Base-by-base conservation (phyloP, 2,888 invertebrate species). In the Dexiosoma caninum region DNA sequence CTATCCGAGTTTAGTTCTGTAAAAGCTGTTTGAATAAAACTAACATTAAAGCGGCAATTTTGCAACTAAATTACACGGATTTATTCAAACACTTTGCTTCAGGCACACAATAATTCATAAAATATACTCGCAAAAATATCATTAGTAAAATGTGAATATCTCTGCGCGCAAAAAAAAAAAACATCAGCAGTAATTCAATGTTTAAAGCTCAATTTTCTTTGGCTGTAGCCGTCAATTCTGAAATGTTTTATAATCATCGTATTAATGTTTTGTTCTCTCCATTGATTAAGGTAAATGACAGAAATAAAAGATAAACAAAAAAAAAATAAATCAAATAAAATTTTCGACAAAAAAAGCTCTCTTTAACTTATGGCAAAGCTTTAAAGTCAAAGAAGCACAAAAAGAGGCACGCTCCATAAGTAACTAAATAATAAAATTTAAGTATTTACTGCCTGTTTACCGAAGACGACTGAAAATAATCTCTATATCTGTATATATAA, bases 181-280 rank as follows among this genome's bases (percentile, higher is more conserved):
- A 35, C 42, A 23, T 42, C 12, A 44, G 19, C 6, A 6, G 27
- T 27, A 3, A 27, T 27, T 5, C 6, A 53, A 5, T 42, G n/a
- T 21, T 57, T 21, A n/a, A 3, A 7, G 19, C 32, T 9, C 2
- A n/a, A 12, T 27, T 57, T 62, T 46, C 16, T 16, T 49, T 30
- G 46, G 16, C 23, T 62, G 60, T 53, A 37, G 9, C 1, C 27
- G 8, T 69, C 6, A 10, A 51, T 57, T 46, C n/a, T 2, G 30
- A 55, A 55, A 64, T 66, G 51, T 78, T 67, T 27, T 67, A 32
- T 55, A 78, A 78, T 62, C 53, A 74, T 67, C 19, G 55, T 70
- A 69, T 77, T 81, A 77, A 77, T 77, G 77, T 81, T 77, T 77
- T 77, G 71, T 77, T 81, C 77, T 81, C 80, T 67, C 57, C 81